phyloP scores from a whole-genome alignment of 2,888 invertebrate genomes.

The Orthonevra nobilis region DNA sequence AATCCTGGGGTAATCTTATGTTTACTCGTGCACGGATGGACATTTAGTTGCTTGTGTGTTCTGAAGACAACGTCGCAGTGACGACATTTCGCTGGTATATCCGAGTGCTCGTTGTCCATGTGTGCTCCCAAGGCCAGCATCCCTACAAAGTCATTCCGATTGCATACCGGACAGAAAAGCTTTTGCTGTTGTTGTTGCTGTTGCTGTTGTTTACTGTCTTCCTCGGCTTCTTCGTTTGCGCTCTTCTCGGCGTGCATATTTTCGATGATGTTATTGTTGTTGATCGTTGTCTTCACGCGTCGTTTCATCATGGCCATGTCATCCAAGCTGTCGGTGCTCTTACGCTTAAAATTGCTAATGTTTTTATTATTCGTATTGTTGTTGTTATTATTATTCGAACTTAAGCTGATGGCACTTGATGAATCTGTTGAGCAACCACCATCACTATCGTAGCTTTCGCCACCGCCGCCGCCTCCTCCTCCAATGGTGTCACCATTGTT shows the following conservation, averaged over 20 bases:
- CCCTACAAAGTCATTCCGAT: slow-evolving; percentile 83
- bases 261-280: slow-evolving; percentile 72
- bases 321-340: slow-evolving; percentile 74
- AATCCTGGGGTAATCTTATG: slow-evolving; percentile 81
- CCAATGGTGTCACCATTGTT: slow-evolving; percentile 72
- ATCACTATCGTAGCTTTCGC: slow-evolving; percentile 83
- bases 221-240: slow-evolving; percentile 36
- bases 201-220: slow-evolving; percentile 40
- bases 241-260: slow-evolving; percentile 67
- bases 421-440: slow-evolving; percentile 81
- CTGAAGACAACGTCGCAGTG: slow-evolving; percentile 88
- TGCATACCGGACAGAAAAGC: slow-evolving; percentile 84
- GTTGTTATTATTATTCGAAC: slow-evolving; percentile 77
- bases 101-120: slow-evolving; percentile 85
- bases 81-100: slow-evolving; percentile 86
- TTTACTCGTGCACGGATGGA: slow-evolving; percentile 84
- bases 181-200: slow-evolving; percentile 71
- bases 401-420: slow-evolving; percentile 78
- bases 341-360: slow-evolving; percentile 73
- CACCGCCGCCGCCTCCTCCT: slow-evolving; percentile 71
- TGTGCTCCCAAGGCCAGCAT: slow-evolving; percentile 84
- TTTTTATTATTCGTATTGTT: slow-evolving; percentile 78
- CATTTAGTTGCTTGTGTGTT: slow-evolving; percentile 86
- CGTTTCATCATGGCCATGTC: slow-evolving; percentile 74
- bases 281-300: slow-evolving; percentile 77